phyloP scores from a whole-genome alignment of 2,113 vertebrate species.

The Verasper variegatus region DNA sequence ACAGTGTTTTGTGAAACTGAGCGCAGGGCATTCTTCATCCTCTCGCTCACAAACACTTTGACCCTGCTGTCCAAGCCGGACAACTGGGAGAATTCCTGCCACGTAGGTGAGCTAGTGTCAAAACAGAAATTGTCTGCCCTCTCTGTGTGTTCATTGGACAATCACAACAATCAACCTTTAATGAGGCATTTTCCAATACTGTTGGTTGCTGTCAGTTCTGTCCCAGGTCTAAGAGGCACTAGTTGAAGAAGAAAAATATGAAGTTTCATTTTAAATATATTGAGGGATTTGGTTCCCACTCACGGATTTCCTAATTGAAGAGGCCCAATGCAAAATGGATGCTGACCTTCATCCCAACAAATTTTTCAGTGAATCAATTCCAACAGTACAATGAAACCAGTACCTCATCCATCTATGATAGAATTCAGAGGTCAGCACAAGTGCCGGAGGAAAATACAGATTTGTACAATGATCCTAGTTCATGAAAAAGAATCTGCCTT shows the following conservation, averaged over 20 bases:
- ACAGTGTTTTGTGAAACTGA: neutral
- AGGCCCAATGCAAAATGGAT: conserved; percentile 16
- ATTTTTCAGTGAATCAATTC: conserved; percentile 24
- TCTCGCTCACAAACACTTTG: neutral
- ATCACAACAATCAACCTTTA: no score
- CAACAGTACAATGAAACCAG: conserved; percentile 43
- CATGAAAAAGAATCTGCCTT: conserved; percentile 23
- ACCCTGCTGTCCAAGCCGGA: no score
- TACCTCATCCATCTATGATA: conserved; percentile 23
- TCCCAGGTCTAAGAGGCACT: no score
- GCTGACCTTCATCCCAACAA: conserved; percentile 16
- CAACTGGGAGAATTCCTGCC: no score
- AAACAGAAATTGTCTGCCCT: no score
- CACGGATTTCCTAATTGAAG: conserved; percentile 24
- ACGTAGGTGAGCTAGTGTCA: no score
- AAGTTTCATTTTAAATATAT: neutral
- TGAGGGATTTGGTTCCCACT: conserved; percentile 20
- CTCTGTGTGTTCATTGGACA: no score
- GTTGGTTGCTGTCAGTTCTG: neutral
- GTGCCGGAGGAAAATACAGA: conserved; percentile 26
- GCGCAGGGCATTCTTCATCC: neutral
- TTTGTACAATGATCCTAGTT: conserved; percentile 37
- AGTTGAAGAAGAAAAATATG: neutral
- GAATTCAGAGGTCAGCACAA: conserved; percentile 27
- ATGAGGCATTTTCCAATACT: neutral